phyloP scores from a whole-genome alignment of 2,888 invertebrate species.

The Philaethria dido region DNA sequence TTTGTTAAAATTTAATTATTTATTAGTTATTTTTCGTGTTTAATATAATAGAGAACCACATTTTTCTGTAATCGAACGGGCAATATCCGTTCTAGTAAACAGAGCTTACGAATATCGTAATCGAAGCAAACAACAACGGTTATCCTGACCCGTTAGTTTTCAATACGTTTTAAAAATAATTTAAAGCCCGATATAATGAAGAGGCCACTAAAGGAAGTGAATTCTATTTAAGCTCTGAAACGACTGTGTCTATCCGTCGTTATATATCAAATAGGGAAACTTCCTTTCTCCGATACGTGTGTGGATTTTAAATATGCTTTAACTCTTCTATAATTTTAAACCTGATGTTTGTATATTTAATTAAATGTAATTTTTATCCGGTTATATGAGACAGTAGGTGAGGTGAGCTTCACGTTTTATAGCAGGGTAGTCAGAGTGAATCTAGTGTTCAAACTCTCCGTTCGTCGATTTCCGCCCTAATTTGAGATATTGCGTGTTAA shows the following conservation, averaged over 20 bases:
- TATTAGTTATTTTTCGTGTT: too few relatives aligned
- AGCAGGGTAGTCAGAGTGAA: too few relatives aligned
- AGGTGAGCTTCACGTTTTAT: too few relatives aligned
- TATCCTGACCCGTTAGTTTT: background rate
- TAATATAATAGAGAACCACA: too few relatives aligned
- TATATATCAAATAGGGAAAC: slow-evolving; percentile 23
- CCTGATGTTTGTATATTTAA: too few relatives aligned
- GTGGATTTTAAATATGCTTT: slow-evolving; percentile 6
- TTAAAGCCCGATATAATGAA: background rate
- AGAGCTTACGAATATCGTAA: too few relatives aligned
- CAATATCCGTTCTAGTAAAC: background rate
- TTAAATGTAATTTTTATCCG: background rate
- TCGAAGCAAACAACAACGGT: background rate
- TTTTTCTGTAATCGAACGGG: background rate
- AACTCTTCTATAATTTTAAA: too few relatives aligned
- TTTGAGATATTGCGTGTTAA: too few relatives aligned
- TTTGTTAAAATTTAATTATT: too few relatives aligned
- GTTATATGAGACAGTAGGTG: too few relatives aligned
- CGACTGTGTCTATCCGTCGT: slow-evolving; percentile 17
- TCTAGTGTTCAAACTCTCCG: too few relatives aligned
- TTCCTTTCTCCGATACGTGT: slow-evolving; percentile 24
- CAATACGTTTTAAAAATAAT: slow-evolving; percentile 14
- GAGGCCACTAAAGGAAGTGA: slow-evolving; percentile 22
- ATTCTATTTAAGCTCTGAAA: slow-evolving; percentile 16
- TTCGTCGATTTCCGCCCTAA: too few relatives aligned